A percentile compares a stretch with the other conserved stretches of the same genome.
phyloP scores from a whole-genome alignment of 2,113 vertebrate species.

The Thomomys bottae region DNA sequence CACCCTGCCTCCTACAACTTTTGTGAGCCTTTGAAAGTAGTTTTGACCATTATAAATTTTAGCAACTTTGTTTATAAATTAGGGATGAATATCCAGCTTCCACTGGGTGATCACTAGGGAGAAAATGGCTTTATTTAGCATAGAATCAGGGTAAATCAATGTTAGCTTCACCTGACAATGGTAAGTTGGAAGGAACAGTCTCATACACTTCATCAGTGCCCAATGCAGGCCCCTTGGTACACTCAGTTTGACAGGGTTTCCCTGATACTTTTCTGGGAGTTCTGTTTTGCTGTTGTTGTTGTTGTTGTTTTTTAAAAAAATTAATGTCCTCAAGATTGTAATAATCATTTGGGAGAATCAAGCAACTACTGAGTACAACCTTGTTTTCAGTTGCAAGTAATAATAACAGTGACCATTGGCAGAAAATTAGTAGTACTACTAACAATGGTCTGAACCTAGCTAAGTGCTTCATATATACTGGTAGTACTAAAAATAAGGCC shows the following conservation, averaged over 20 bases:
- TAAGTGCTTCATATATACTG: not conserved
- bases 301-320: not conserved
- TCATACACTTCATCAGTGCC: not conserved
- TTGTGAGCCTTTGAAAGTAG: not conserved
- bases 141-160: not conserved
- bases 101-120: not conserved
- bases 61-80: not conserved
- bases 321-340: conserved; percentile 15
- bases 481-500: not conserved
- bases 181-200: not conserved
- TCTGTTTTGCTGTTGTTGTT: too few relatives aligned
- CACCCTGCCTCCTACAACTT: not conserved
- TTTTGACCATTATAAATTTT: not conserved
- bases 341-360: not conserved
- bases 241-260: not conserved
- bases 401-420: not conserved
- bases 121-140: not conserved
- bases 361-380: not conserved
- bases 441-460: not conserved
- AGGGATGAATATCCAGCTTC: not conserved
- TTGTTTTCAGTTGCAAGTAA: conserved; percentile 19
- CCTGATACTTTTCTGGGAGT: not conserved
- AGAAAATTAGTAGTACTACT: not conserved
- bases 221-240: not conserved
- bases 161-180: not conserved